phyloP scores from a whole-genome alignment of 2,113 vertebrate genomes.

The Drymodes brunneopygia region DNA sequence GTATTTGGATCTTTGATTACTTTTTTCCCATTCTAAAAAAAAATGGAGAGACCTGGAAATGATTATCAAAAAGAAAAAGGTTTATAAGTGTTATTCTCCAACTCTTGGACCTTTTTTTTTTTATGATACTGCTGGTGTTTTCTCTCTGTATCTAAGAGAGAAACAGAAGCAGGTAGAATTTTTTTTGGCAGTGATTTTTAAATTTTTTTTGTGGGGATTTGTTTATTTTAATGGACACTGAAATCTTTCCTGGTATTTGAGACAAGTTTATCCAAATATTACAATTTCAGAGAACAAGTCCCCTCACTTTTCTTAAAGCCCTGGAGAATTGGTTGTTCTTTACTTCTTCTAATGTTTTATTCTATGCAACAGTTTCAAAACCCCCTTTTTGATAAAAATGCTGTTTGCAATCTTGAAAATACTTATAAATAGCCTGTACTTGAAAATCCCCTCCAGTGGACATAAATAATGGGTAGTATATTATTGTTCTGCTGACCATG shows the following conservation, averaged over 20 bases:
- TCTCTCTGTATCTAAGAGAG: background rate
- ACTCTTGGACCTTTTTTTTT: background rate
- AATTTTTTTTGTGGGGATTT: background rate
- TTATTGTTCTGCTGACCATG: background rate
- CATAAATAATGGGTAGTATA: background rate
- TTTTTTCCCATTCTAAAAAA: background rate
- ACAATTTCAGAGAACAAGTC: background rate
- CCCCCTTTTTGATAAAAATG: background rate
- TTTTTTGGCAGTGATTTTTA: rapidly evolving
- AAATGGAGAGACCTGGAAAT: background rate
- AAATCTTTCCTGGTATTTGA: background rate
- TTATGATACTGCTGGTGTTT: background rate
- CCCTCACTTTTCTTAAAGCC: background rate
- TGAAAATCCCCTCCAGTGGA: background rate
- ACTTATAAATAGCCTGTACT: background rate
- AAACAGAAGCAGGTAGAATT: background rate
- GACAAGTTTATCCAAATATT: background rate
- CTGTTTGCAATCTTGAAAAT: background rate
- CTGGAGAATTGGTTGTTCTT: background rate
- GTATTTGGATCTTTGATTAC: background rate
- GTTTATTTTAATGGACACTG: background rate
- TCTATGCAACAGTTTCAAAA: background rate
- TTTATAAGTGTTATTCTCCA: background rate
- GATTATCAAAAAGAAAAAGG: background rate
- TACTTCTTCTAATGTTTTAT: background rate